Evolutionary conservation across 2,797 vertebrate species (phyloP).

Genomic region (Muscicapa striata): DNA sequence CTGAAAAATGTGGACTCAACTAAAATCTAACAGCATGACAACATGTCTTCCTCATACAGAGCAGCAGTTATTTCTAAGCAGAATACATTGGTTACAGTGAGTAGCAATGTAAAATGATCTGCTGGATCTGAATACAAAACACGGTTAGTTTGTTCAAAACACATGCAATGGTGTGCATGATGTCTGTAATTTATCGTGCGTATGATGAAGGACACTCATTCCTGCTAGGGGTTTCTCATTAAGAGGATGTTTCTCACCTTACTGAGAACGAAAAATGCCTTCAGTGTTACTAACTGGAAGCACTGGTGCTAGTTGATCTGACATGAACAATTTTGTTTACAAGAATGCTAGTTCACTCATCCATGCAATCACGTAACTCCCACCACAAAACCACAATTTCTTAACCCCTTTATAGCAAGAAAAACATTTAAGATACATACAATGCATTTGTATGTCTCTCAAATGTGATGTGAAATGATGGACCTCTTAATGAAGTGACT

Average conservation of each 20-base stretch:
- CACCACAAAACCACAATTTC: not conserved
- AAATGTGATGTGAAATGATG: not conserved
- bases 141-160: not conserved
- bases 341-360: not conserved
- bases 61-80: not conserved
- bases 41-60: not conserved
- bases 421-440: not conserved
- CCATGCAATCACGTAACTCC: not conserved
- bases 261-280: not conserved
- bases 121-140: not conserved
- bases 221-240: not conserved
- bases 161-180: not conserved
- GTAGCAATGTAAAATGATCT: not conserved
- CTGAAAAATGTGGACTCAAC: not conserved
- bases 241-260: not conserved
- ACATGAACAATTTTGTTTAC: not conserved
- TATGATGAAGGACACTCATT: not conserved
- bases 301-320: not conserved
- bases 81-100: not conserved
- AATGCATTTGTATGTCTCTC: not conserved
- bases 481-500: not conserved
- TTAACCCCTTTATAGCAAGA: not conserved
- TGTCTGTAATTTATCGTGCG: rapidly evolving
- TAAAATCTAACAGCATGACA: not conserved
- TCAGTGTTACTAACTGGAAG: not conserved